Base-by-base conservation (phyloP, 2,888 invertebrate species). In the Stenichneumon culpator region DNA sequence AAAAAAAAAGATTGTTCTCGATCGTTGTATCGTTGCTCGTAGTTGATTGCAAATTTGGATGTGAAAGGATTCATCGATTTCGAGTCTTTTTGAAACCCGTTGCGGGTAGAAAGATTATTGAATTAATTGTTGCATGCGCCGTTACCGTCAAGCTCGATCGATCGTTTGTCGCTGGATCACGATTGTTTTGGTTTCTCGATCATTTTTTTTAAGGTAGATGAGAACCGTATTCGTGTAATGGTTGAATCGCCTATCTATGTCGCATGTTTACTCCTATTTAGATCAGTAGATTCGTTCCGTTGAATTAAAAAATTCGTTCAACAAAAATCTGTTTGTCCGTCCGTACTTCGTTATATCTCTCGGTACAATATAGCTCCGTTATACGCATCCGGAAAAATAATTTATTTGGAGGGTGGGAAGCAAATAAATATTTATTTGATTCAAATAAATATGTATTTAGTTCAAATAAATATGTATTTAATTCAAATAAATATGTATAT, bases 181-280 rank as follows among this genome's bases (percentile, higher is more conserved):
- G 54, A 54, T 22, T 9, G 3, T 19, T 22, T 6, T 32, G 0
- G 32, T 5, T 32, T 6, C 19, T 22, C 22, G 9, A 54, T 25
- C 1, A 57, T 1, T 6, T 14, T 22, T 25, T 14, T 14, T 0
- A 57, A 11, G 9, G 22, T 57, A 25, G 57, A 57, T 9, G 7
- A 11, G 2, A 57, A 57, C 3, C 22, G 54, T 11, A 9, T 57
- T 25, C 22, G 22, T 25, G 44, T 57, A 1, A 25, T 9, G 3
- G 11, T 2, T 25, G 1, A 57, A n/a, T 36, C 28, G n/a, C 9
- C 36, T 32, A 14, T 74, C 44, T 32, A 9, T 82, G 84, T 84
- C 50, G 84, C 84, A 84, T 79, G 84, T 82, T 82, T 74, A 65
- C 28, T 74, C 65, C 72, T 84, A 57, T 57, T 54, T 72, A 78